phyloP scores from a whole-genome alignment of 2,888 invertebrate genomes.

The Agrochola macilenta region DNA sequence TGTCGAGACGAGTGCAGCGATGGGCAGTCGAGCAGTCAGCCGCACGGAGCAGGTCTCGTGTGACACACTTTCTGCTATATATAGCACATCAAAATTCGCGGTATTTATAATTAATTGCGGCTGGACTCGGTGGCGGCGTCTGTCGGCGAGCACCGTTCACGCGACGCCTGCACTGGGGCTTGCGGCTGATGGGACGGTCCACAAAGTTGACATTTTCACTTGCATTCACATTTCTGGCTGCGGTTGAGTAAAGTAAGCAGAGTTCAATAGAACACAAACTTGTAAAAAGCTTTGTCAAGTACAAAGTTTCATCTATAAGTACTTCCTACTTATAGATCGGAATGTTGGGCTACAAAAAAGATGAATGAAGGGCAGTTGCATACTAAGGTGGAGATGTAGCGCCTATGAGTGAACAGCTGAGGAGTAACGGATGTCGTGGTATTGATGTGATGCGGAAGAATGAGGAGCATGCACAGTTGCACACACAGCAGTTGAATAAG shows the following conservation, averaged over 20 bases:
- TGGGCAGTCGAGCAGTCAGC: background rate
- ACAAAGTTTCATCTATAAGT: background rate
- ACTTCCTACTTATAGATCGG: background rate
- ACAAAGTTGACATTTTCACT: conserved; percentile 1
- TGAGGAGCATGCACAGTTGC: too few relatives aligned
- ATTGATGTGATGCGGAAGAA: background rate
- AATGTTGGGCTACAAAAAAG: background rate
- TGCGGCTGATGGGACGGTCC: background rate
- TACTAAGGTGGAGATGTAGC: background rate
- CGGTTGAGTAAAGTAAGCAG: background rate
- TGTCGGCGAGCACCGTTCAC: background rate
- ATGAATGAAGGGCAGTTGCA: background rate
- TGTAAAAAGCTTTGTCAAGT: background rate
- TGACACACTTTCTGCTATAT: conserved; percentile 49
- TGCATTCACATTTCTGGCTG: background rate
- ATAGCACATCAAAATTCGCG: conserved; percentile 43
- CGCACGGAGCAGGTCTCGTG: background rate
- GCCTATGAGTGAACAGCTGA: background rate
- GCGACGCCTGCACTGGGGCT: background rate
- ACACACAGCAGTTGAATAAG: too few relatives aligned
- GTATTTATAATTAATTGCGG: conserved; percentile 44
- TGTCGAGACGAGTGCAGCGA: conserved; percentile 1
- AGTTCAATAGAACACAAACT: background rate
- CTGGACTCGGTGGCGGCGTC: conserved; percentile 1
- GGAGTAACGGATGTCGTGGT: too few relatives aligned